Conservation (phyloP, 2,888 invertebrate species). For the Nymphalis polychloros region DNA sequence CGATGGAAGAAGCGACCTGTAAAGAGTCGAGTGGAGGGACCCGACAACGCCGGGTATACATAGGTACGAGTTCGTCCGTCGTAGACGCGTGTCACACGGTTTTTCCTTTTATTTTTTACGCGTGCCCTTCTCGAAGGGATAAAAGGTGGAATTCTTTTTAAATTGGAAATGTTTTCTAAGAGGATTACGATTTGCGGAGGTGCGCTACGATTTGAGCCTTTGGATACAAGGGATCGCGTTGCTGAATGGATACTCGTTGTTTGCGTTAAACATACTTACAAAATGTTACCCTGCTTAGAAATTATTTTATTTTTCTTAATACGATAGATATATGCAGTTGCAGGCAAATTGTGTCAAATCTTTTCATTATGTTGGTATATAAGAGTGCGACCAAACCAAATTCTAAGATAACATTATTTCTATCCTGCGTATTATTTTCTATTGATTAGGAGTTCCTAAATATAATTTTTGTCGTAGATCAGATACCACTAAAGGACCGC, state of each 20-base stretch:
- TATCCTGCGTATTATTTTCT: too few species aligned
- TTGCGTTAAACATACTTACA: conserved; percentile 62
- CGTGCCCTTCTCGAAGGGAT: conserved; percentile 77
- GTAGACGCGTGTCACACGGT: conserved; percentile 67
- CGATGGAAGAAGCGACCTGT: conserved; percentile 80
- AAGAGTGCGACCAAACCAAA: too few species aligned
- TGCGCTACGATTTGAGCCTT: conserved; percentile 63
- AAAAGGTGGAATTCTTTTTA: conserved; percentile 80
- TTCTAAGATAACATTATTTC: too few species aligned
- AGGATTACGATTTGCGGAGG: conserved; percentile 81
- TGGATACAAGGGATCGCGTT: conserved; percentile 68
- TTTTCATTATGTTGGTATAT: too few species aligned
- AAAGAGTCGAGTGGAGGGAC: conserved; percentile 73
- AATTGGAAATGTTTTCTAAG: conserved; percentile 83
- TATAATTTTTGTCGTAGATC: too few species aligned
- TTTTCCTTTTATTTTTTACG: conserved; percentile 81
- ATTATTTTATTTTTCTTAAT: not conserved
- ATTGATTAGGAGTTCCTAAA: too few species aligned
- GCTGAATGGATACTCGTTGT: conserved; percentile 56
- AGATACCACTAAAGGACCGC: too few species aligned
- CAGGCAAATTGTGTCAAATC: too few species aligned
- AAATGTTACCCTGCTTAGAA: conserved; percentile 6
- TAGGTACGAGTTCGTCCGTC: conserved; percentile 46
- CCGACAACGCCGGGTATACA: conserved; percentile 60
- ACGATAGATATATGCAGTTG: too few species aligned